Conservation (phyloP, 35 echinoderm and acorn worm genomes). For the Ptychodera flava region DNA sequence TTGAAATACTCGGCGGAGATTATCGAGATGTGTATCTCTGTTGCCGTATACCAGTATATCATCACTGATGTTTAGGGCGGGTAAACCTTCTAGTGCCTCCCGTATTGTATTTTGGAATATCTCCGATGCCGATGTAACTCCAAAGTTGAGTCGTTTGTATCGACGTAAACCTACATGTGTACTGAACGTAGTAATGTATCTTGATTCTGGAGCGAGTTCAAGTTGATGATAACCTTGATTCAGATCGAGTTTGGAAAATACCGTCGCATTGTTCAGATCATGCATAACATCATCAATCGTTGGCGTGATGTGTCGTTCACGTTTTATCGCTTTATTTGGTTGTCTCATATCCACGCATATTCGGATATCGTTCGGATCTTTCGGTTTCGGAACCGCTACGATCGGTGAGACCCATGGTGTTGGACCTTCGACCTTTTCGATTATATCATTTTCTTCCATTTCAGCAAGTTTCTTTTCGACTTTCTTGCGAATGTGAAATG, state of each 20-base stretch:
- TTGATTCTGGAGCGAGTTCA: conserved; percentile 7
- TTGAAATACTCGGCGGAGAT: conserved; percentile 21
- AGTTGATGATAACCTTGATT: conserved; percentile 56
- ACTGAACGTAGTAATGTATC: conserved; percentile 20
- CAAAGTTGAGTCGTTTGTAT: conserved; percentile 59
- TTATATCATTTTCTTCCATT: conserved; percentile 20
- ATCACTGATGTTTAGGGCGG: conserved; percentile 64
- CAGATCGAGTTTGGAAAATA: conserved; percentile 58
- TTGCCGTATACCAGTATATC: conserved; percentile 42
- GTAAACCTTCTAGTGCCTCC: conserved; percentile 14
- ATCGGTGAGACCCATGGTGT: conserved; percentile 67
- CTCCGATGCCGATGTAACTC: conserved; percentile 38
- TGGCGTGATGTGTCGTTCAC: conserved; percentile 55
- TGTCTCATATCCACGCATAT: conserved; percentile 47
- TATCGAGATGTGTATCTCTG: conserved; percentile 20
- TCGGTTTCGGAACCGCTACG: conserved; percentile 32
- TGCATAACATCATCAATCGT: conserved; percentile 53
- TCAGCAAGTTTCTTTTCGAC: conserved; percentile 33
- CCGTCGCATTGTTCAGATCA: conserved; percentile 24
- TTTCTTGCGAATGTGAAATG: conserved; percentile 55
- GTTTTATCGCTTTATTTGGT: conserved; percentile 42
- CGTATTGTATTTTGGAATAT: conserved; percentile 36
- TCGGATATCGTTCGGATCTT: conserved; percentile 22
- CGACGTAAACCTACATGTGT: conserved; percentile 43
- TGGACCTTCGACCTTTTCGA: conserved; percentile 9